Base-by-base conservation (phyloP, 1,140 invertebrate genomes). In the Schlechtendalia chinensis region DNA sequence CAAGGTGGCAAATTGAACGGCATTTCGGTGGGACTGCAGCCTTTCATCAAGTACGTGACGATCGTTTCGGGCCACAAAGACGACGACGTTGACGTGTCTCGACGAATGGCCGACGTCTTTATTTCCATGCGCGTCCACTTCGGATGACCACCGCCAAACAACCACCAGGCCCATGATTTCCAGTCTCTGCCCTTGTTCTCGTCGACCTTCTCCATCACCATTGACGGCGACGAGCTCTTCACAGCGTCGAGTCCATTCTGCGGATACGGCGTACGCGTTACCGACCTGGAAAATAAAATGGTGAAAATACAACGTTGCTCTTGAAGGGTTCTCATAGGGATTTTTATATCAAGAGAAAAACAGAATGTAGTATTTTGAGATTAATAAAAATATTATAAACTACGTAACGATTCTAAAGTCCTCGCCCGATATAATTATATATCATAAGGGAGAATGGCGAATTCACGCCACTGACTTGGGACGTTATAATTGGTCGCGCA, bases 1-100 rank as follows among this genome's bases (percentile, higher is more conserved):
- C 83, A 83, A 16, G 80, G 79, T 12, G 82, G 74, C 54, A 83
- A 69, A 71, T 83, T 74, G 77, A 83, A 83, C 45, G 83, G 83
- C 81, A 83, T 32, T 32, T 63, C 47, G 4, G 82, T 54, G n/a
- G 83, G 83, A 47, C 81, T 82, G 72, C 83, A 83, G 27, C 83
- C 83, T 16, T 63, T 75, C 12, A 83, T 65, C 17, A 77, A 82
- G 59, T 83, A 83, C 29, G 82, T 83, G 56, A 83, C 81, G 8
- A 83, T 77, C 29, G 82, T 82, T 54, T 83, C 72, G 22, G 81
- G 81, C 32, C 32, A 39, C 32, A n/a, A n/a, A n/a, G n/a, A n/a
- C n/a, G 32, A 3, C 3, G 65, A 27, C 50, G 39, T 19, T 47
- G 24, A 45, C 19, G 17, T 39, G 81, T 65, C 58, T 16, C 0